Evolutionary conservation across 2,888 invertebrate species (phyloP).

Genomic region (Halictus ligatus): DNA sequence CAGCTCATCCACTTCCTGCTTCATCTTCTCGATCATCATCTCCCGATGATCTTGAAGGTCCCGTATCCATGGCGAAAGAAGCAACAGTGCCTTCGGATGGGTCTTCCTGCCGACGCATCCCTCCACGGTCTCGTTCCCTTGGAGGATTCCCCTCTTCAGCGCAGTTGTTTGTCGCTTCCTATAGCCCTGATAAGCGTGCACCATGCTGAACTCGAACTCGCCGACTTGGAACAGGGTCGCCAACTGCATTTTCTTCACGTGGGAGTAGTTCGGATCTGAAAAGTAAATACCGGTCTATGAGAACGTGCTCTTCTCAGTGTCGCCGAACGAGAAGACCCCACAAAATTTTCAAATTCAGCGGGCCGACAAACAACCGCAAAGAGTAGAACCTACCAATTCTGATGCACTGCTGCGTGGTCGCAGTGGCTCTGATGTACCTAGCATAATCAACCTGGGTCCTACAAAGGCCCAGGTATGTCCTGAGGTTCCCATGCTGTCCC

Average conservation of each 20-base stretch:
- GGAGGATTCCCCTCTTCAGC: slow-evolving; percentile 70
- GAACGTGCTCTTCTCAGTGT: too few species aligned
- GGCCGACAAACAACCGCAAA: not conserved
- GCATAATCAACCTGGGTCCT: slow-evolving; percentile 71
- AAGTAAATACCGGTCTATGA: not conserved
- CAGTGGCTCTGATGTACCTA: slow-evolving; percentile 72
- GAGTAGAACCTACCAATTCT: slow-evolving; percentile 68
- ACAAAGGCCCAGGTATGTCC: slow-evolving; percentile 74
- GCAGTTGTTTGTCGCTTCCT: slow-evolving; percentile 67
- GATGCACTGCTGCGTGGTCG: slow-evolving; percentile 73
- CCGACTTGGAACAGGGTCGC: slow-evolving; percentile 75
- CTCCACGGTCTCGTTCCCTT: slow-evolving; percentile 77
- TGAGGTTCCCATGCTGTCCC: slow-evolving; percentile 67
- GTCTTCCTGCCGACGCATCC: slow-evolving; percentile 79
- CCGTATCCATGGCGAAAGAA: slow-evolving; percentile 76
- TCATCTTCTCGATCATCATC: slow-evolving; percentile 69
- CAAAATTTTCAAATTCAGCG: too few species aligned
- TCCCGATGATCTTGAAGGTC: slow-evolving; percentile 68
- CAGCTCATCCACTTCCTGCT: slow-evolving; percentile 77
- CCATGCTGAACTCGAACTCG: slow-evolving; percentile 77
- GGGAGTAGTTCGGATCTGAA: slow-evolving; percentile 74
- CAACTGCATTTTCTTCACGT: slow-evolving; percentile 74
- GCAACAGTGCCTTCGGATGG: slow-evolving; percentile 63
- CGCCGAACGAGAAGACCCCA: too few species aligned
- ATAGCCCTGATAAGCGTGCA: slow-evolving; percentile 76